Evolutionary conservation across 2,888 invertebrate genomes (phyloP).

Genomic region (Brenthis ino): DNA sequence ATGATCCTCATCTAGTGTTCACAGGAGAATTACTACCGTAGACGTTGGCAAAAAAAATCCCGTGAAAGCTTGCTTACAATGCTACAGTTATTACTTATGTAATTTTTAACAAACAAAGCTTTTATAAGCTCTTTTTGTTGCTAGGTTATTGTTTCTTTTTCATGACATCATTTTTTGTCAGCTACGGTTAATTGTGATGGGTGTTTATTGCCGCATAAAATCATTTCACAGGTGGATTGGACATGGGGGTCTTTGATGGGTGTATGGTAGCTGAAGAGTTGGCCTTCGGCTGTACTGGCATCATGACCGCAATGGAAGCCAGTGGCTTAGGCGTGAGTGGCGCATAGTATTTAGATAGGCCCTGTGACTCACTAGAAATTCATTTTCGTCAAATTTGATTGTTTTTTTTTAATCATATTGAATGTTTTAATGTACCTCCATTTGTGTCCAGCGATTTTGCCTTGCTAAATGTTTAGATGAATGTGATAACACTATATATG

Average conservation of each 20-base stretch:
- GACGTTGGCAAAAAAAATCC: too few species aligned
- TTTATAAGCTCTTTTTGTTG: too few species aligned
- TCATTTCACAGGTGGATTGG: constrained; percentile 86
- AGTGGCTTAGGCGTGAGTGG: constrained; percentile 90
- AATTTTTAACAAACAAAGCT: too few species aligned
- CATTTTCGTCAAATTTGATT: background rate
- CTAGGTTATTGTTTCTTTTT: too few species aligned
- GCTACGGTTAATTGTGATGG: background rate
- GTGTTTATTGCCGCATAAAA: constrained; percentile 7
- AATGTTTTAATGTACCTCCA: background rate
- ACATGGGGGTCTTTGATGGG: constrained; percentile 87
- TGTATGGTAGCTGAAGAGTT: constrained; percentile 94
- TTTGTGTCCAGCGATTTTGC: too few species aligned
- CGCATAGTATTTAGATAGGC: constrained; percentile 1
- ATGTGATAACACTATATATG: too few species aligned
- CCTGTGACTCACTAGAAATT: background rate
- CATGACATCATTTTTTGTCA: too few species aligned
- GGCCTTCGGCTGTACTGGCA: constrained; percentile 96
- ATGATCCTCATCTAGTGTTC: too few species aligned
- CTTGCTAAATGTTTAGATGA: too few species aligned
- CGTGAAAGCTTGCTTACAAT: too few species aligned
- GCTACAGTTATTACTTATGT: too few species aligned
- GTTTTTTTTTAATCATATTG: background rate
- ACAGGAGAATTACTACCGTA: too few species aligned
- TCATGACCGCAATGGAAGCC: constrained; percentile 94